These are phyloP conservation scores for Anseranas semipalmata DNA, from an alignment of 2,113 vertebrate genomes.

Conservation along the genomic window DNA sequence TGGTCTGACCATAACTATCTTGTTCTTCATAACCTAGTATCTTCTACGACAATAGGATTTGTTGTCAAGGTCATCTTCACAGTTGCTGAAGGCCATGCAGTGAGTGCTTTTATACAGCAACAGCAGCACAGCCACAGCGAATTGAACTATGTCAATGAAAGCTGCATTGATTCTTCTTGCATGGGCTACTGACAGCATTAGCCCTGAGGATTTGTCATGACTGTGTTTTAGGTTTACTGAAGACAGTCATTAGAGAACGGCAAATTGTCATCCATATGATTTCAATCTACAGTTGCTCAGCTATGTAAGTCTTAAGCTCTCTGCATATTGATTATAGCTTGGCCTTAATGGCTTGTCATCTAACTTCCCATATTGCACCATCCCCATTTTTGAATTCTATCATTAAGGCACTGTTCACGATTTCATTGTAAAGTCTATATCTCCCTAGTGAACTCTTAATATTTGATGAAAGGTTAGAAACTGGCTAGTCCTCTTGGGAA, in stretches of 20 bases:
- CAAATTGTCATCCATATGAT: not conserved
- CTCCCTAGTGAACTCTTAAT: not conserved
- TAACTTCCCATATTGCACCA: not conserved
- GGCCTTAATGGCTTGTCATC: conserved; percentile 17
- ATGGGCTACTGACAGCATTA: not conserved
- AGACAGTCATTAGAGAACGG: not conserved
- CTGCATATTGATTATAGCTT: conserved; percentile 3
- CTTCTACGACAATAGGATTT: not conserved
- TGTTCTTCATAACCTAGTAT: not conserved
- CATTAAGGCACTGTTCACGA: not conserved
- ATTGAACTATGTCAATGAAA: not conserved
- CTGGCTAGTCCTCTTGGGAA: not conserved
- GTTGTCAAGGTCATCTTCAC: not conserved
- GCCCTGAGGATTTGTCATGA: not conserved
- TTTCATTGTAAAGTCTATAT: conserved; percentile 32
- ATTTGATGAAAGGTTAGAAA: not conserved
- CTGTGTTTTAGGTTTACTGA: not conserved
- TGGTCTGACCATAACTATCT: not conserved
- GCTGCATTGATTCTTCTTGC: not conserved
- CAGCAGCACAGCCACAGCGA: not conserved
- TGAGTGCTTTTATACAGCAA: not conserved
- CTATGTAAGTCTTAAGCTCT: not conserved
- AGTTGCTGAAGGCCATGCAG: not conserved
- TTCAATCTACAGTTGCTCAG: not conserved
- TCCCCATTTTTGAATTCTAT: not conserved